Base-by-base conservation (phyloP, 2,888 invertebrate genomes). In the Dolichomitus sp. region DNA sequence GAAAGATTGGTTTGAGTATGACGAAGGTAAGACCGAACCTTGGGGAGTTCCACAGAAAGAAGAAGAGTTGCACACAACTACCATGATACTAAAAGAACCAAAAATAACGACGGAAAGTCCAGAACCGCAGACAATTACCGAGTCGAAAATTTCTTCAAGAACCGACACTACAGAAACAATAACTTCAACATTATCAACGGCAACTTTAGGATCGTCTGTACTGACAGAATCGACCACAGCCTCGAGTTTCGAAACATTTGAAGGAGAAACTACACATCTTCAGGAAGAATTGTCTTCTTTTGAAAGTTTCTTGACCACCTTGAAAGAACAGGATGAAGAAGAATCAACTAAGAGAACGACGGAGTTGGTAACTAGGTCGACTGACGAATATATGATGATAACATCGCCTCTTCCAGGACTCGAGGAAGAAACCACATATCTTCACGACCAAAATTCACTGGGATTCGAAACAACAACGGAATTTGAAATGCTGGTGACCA, bases 331-430 rank as follows among this genome's bases (percentile, higher is more conserved):
- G 1, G 42, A 42, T 0, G 74, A 63, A 54, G 48, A 40, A 7
- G 66, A 66, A 45, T 23, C 27, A 9, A 45, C 19, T 1, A 17
- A 9, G n/a, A 52, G 78, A 57, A 84, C 84, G 14, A 84, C 84
- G 1, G 84, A 84, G 45, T 6, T 48, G 37, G 59, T 48, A 17
- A 76, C 50, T 2, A 76, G 54, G 42, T 68, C 76, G 11, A 84
- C 81, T 5, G 37, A 73, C 11, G 75, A 77, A 17, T 80, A 40
- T 63, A 45, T 17, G 6, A 19, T 69, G 61, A 7, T 3, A 1
- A 76, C 80, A 1, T 45, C 80, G 11, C 74, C 82, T 11, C 52
- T 82, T 27, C 79, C 79, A 0, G 65, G 23, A 7, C 5, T 52
- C 17, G 50, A 37, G 7, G 23, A 66, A 59, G 65, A 59, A 17